A percentile compares a stretch with the other conserved stretches of the same genome.
These are phyloP conservation scores for Elephas maximus DNA, from an alignment of 2,113 vertebrate genomes.

Conservation along the genomic window DNA sequence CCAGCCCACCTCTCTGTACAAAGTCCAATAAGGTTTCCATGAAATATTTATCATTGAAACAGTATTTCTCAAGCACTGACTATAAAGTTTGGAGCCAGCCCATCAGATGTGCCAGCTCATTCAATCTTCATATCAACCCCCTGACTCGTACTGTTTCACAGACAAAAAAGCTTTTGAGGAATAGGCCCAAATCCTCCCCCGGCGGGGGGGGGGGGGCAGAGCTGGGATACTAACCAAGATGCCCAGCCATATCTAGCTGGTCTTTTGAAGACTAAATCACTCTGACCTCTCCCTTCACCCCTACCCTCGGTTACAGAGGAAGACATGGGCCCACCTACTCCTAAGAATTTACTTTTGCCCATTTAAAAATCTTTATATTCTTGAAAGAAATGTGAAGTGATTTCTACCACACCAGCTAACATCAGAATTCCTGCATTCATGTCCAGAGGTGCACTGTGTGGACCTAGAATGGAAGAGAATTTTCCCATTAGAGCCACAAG, in stretches of 20 bases:
- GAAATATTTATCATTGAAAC: not conserved
- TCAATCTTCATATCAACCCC: not conserved
- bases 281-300: not conserved
- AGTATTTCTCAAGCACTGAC: not conserved
- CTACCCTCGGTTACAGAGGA: not conserved
- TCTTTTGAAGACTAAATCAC: not conserved
- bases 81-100: not conserved
- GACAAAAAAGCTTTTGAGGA: not conserved
- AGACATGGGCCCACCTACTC: not conserved
- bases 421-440: not conserved
- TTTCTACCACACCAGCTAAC: not conserved
- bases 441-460: not conserved
- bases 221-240: not conserved
- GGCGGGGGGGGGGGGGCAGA: not conserved
- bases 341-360: not conserved
- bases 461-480: no score
- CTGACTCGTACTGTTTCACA: not conserved
- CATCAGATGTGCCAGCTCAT: not conserved
- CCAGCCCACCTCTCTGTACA: not conserved
- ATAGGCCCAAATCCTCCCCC: no score
- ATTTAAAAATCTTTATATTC: no score
- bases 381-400: no score
- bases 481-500: no score
- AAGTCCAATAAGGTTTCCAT: not conserved
- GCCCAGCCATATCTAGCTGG: no score